Base-by-base conservation (phyloP, 2,888 invertebrate genomes). In the Brenthis daphne region DNA sequence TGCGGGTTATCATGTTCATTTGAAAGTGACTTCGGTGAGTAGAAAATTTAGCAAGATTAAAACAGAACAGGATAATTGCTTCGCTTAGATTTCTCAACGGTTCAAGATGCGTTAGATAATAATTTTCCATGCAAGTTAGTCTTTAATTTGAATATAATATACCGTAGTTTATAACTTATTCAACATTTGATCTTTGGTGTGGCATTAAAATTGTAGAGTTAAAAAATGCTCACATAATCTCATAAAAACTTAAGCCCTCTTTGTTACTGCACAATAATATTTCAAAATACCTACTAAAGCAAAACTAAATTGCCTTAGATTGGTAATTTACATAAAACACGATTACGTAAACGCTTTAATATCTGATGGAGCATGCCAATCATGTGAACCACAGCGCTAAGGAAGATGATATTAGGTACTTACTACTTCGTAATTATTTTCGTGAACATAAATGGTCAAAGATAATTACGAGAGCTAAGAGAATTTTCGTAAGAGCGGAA, bases 401-500 rank as follows among this genome's bases (percentile, higher is more conserved):
- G 65, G 65, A 64, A 61, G 64, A 69, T 67, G 72, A 71, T 72
- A 72, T 16, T 16, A 16, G 16, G 72, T 68, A 73, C 68, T 20
- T 20, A 20, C 20, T 20, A 20, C 20, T 51, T 51, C 67, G 66
- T 70, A 73, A 74, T 76, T 75, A 73, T 72, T 73, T 57, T 66
- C 50, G 68, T 65, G 68, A 71, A 64, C 68, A 72, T 65, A 72
- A 74, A 73, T 75, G 65, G 67, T 60, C 72, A 70, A 61, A 72
- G 69, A 70, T 70, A 71, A 65, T 73, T 73, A 71, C 70, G 63
- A 63, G 71, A 70, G 68, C 55, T 56, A 57, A 53, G 68, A 71
- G 64, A 70, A 65, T 65, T 65, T 60, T 33, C 57, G 63, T 71
- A 65, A 63, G 65, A 65, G 14, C 48, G 53, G 53, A 43, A 57